A percentile compares a stretch with the other conserved stretches of the same genome.
Conservation (phyloP, 1,140 invertebrate species). For the Pseudomyrmex pallidus region DNA sequence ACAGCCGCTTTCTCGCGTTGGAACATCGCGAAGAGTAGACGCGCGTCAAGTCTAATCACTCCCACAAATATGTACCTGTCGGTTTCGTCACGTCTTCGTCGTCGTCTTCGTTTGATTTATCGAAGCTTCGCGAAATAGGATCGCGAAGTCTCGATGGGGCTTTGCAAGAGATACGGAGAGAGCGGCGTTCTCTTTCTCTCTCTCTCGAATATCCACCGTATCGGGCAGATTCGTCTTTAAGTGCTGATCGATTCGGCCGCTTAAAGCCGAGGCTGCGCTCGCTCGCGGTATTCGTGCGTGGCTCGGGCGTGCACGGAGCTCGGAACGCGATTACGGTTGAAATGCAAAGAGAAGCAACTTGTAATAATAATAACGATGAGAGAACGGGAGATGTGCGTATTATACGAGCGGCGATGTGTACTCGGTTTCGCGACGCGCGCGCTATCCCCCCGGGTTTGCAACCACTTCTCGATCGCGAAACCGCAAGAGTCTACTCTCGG, state of each 20-base stretch:
- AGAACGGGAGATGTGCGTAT: conserved; percentile 43
- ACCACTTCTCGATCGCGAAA: conserved; percentile 73
- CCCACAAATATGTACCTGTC: conserved; percentile 25
- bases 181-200: background rate
- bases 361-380: conserved; percentile 68
- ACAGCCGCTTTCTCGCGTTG: conserved; percentile 23
- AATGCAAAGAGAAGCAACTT: conserved; percentile 66
- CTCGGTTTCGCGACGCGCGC: conserved; percentile 34
- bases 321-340: conserved; percentile 66
- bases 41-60: conserved; percentile 8
- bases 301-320: background rate
- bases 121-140: conserved; percentile 60
- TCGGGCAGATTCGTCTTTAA: background rate
- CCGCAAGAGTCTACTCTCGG: conserved; percentile 67
- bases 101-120: conserved; percentile 48
- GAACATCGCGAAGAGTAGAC: conserved; percentile 22
- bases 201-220: background rate
- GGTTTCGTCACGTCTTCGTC: background rate
- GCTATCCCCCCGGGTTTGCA: conserved; percentile 43
- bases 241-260: background rate
- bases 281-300: background rate
- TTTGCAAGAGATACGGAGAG: background rate
- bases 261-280: conserved; percentile 9
- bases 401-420: conserved; percentile 69
- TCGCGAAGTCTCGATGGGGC: background rate